A percentile compares a stretch with the other conserved stretches of the same genome.
Evolutionary conservation across 2,797 vertebrate species (phyloP).

Genomic region (Lithobates sylvaticus): DNA sequence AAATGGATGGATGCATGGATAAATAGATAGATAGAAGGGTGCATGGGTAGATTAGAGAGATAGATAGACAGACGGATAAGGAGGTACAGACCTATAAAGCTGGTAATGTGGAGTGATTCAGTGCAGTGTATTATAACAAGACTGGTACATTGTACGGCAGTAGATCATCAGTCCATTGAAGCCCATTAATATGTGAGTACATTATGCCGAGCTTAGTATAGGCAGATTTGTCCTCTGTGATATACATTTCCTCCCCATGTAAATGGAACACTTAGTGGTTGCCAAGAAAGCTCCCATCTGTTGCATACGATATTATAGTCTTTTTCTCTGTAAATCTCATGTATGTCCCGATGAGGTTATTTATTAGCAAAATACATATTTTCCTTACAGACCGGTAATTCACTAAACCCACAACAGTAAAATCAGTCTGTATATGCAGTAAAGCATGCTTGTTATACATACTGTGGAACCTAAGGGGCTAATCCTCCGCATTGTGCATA

Average conservation of each 20-base stretch:
- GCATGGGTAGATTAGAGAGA: no score
- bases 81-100: no score
- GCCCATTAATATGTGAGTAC: constrained; percentile 37
- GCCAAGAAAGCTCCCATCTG: constrained; percentile 38
- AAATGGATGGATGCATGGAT: no score
- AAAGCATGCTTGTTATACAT: no score
- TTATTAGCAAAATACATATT: neutral
- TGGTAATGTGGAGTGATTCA: constrained; percentile 28
- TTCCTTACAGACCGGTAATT: no score
- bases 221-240: constrained; percentile 27
- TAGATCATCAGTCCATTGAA: constrained; percentile 15
- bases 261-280: constrained; percentile 40
- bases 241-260: constrained; percentile 24
- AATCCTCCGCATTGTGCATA: no score
- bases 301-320: neutral
- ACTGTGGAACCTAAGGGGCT: no score
- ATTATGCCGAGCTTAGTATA: constrained; percentile 27
- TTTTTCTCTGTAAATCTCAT: no score
- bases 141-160: constrained; percentile 8
- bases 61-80: no score
- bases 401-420: no score
- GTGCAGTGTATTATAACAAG: constrained; percentile 1
- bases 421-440: no score
- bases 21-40: no score
- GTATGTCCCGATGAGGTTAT: neutral